Base-by-base conservation (phyloP, 2,113 vertebrate genomes). In the Drymodes brunneopygia region DNA sequence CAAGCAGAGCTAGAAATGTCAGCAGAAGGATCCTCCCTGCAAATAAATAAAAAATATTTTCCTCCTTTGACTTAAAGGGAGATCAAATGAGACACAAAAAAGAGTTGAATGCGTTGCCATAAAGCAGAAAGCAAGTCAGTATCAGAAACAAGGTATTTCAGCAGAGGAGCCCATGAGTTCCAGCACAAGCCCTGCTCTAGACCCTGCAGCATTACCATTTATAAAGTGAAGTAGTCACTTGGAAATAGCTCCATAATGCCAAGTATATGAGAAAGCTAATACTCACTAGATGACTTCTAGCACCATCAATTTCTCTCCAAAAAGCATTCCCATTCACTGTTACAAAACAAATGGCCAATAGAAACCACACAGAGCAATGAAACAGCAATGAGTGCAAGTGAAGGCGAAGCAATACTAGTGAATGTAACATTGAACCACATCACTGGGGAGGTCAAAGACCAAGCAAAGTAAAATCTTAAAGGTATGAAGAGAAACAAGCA, bases 281-380 rank as follows among this genome's bases (percentile, higher is more conserved):
- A 64, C 61, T 92, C 83, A 67, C 77, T 75, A 87, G 89, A 79
- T 92, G 85, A 92, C 80, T 96, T 92, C 69, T 90, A 94, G 82
- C 65, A 78, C 58, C 82, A 86, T 92, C 91, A 89, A 20, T 95
- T 95, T 88, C 91, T 90, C 75, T 86, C 40, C 67, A 45, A 94
- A 94, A 88, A 95, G 33, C 75, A 75, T 95, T 96, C 56, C 72
- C 2, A 6, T 86, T 86, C 94, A 86, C 64, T 67, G 44, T 74
- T 94, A 84, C 85, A 92, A 95, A 97, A 92, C 69, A 95, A 96
- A 96, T 92, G 90, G 85, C 51, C 77, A 70, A 54, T 77, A 54
- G 71, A 95, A 97, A 83, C 53, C 75, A 73, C 64, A 33, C 48
- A 64, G 81, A 81, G 81, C 86, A 92, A 81, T 93, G 94, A 96